Percentiles rank a stretch among this genome's conserved stretches.
These are phyloP conservation scores for Leptinotarsa lineolata DNA, from an alignment of 1,140 invertebrate genomes.

Conservation along the genomic window DNA sequence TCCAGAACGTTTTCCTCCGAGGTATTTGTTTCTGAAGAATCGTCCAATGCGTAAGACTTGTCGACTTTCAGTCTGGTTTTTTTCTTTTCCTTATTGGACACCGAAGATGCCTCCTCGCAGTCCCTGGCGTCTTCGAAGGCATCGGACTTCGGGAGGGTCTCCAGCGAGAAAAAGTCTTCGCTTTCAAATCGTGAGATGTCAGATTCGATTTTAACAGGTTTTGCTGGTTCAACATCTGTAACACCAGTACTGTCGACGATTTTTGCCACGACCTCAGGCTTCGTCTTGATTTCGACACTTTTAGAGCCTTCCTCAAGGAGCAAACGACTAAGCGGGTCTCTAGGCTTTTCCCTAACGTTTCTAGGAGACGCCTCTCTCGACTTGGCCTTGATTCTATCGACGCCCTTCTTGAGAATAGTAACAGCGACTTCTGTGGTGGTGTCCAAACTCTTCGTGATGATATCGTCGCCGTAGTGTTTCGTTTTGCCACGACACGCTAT, in stretches of 20 bases:
- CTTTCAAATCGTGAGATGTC: slow-evolving; percentile 36
- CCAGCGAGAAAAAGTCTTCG: slow-evolving; percentile 38
- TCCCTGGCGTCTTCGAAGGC: slow-evolving; percentile 44
- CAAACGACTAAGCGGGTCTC: no score
- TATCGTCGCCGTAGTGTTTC: slow-evolving; percentile 36
- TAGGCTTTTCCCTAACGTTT: slow-evolving; percentile 4
- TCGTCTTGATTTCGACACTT: slow-evolving; percentile 8
- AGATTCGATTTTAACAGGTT: neutral
- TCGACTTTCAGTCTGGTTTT: slow-evolving; percentile 23
- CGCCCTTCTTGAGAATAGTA: slow-evolving; percentile 36
- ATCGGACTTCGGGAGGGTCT: slow-evolving; percentile 35
- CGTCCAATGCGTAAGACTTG: neutral
- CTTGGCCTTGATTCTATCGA: neutral
- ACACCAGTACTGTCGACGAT: neutral
- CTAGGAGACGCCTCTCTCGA: neutral
- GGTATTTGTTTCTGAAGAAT: slow-evolving; percentile 36
- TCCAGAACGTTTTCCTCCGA: slow-evolving; percentile 43
- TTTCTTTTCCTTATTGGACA: slow-evolving; percentile 18
- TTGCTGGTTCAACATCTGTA: neutral
- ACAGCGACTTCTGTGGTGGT: slow-evolving; percentile 46
- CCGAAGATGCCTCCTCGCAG: slow-evolving; percentile 17
- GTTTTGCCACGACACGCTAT: slow-evolving; percentile 28
- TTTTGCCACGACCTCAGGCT: neutral
- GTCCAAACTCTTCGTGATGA: slow-evolving; percentile 44
- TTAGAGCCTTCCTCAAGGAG: neutral